Evolutionary conservation across 2,113 vertebrate genomes (phyloP).

Genomic region (Hyaena hyaena): DNA sequence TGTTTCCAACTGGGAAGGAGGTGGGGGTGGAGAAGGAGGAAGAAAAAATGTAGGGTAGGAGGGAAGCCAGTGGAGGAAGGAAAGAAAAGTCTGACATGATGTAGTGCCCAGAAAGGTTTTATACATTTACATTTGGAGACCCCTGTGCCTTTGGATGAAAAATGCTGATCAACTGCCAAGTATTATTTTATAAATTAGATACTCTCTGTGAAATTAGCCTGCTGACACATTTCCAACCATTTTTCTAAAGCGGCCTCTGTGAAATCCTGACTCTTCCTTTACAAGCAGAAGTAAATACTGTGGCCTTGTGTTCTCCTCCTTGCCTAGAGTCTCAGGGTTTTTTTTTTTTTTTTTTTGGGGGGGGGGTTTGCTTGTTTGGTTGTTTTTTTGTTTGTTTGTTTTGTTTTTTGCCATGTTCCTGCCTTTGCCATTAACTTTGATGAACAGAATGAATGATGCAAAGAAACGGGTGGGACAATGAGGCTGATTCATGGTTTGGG

Average conservation of each 20-base stretch:
- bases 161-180: not conserved
- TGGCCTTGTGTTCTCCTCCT: not conserved
- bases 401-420: constrained; percentile 52
- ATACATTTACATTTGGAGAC: not conserved
- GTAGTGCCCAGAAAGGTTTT: not conserved
- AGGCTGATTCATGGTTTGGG: constrained; percentile 72
- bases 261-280: constrained; percentile 34
- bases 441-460: constrained; percentile 57
- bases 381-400: not conserved
- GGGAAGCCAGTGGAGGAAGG: not conserved
- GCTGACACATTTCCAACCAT: constrained; percentile 49
- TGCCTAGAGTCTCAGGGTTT: not conserved
- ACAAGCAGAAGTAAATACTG: constrained; percentile 23
- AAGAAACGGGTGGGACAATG: constrained; percentile 60
- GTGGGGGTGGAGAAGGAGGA: not conserved
- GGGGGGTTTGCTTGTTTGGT: too few relatives aligned
- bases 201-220: constrained; percentile 38
- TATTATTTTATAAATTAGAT: constrained; percentile 52
- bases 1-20: constrained; percentile 12
- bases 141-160: constrained; percentile 33
- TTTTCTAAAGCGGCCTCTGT: constrained; percentile 13
- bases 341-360: not conserved
- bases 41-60: not conserved
- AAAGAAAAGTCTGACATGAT: not conserved
- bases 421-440: constrained; percentile 38